phyloP scores from a whole-genome alignment of 2,888 invertebrate genomes.

The Rosalia funebris region DNA sequence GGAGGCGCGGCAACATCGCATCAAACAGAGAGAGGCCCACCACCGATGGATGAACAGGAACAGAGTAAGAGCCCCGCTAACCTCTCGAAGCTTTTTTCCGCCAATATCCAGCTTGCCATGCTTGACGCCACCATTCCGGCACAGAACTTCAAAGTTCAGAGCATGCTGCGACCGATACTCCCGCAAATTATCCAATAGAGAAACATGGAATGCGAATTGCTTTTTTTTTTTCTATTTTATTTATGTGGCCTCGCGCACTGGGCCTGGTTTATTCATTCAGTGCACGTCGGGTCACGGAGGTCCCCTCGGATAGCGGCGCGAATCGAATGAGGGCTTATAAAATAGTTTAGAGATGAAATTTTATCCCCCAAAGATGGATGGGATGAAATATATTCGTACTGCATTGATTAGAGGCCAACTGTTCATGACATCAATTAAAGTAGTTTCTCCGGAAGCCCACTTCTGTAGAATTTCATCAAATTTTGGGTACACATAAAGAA shows the following conservation, averaged over 20 bases:
- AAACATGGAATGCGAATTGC: constrained; percentile 31
- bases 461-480: too few relatives aligned
- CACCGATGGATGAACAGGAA: constrained; percentile 88
- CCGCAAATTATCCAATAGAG: constrained; percentile 28
- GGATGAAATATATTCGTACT: too few relatives aligned
- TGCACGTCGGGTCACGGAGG: not conserved
- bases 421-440: too few relatives aligned
- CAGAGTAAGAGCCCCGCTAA: constrained; percentile 70
- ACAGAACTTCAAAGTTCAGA: constrained; percentile 11
- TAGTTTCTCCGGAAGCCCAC: too few relatives aligned
- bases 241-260: not conserved
- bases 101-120: constrained; percentile 14
- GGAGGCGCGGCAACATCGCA: constrained; percentile 71
- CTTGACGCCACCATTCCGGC: not conserved
- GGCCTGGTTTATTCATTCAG: not conserved
- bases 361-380: not conserved
- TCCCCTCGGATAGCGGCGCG: not conserved
- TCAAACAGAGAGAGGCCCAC: constrained; percentile 72
- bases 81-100: not conserved
- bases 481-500: too few relatives aligned
- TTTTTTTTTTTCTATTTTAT: constrained; percentile 7
- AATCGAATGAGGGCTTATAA: not conserved
- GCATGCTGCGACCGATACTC: constrained; percentile 12
- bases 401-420: too few relatives aligned
- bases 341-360: not conserved